A percentile compares a stretch with the other conserved stretches of the same genome.
phyloP scores from a whole-genome alignment of 2,888 invertebrate genomes.

The Ophion costatus region DNA sequence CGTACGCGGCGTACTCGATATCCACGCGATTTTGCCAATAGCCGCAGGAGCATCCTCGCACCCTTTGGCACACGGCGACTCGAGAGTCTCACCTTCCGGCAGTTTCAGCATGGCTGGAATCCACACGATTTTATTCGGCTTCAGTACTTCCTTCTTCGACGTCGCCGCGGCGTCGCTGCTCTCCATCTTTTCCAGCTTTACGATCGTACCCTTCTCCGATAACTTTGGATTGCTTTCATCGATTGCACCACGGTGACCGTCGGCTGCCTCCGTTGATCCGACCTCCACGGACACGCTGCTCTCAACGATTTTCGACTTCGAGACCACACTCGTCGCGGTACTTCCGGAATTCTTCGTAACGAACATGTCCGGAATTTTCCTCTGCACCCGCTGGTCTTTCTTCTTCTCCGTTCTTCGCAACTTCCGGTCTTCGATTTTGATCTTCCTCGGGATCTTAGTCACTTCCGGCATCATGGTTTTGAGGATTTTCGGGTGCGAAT shows the following conservation, averaged over 20 bases:
- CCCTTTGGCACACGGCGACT: slow-evolving; percentile 1
- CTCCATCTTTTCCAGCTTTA: slow-evolving; percentile 67
- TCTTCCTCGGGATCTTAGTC: no score
- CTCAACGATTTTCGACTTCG: no score
- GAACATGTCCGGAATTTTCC: no score
- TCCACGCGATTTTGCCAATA: background rate
- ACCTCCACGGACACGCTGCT: no score
- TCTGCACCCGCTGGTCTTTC: no score
- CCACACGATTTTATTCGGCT: slow-evolving; percentile 57
- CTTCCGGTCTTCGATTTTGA: no score
- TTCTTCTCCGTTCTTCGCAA: no score
- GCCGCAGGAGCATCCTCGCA: slow-evolving; percentile 53
- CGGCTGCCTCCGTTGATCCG: no score
- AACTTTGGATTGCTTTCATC: background rate
- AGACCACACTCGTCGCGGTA: no score
- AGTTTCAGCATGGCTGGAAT: slow-evolving; percentile 22
- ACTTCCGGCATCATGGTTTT: no score
- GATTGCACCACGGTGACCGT: no score
- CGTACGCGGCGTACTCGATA: slow-evolving; percentile 8
- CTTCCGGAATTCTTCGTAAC: no score
- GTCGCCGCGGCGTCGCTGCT: background rate
- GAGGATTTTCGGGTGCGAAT: background rate
- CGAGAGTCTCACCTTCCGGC: slow-evolving; percentile 12
- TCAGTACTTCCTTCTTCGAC: background rate
- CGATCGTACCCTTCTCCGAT: background rate